These are phyloP conservation scores for Leptinotarsa peninsularis DNA, from an alignment of 2,888 invertebrate species.

Conservation along the genomic window DNA sequence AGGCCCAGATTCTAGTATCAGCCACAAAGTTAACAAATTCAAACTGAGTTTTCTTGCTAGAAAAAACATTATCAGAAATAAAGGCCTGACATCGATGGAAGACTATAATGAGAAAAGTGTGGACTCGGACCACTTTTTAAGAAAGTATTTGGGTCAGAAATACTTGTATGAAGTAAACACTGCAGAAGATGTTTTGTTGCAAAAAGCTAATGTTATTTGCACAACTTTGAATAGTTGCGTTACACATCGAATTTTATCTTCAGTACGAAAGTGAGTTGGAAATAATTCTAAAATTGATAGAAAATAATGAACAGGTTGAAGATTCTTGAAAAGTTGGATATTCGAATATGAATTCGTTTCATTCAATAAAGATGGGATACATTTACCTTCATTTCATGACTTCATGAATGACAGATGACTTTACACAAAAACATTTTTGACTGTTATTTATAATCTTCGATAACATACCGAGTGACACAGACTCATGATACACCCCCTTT, in stretches of 20 bases:
- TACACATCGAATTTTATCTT: slow-evolving; percentile 40
- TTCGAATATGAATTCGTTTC: no score
- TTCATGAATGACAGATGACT: no score
- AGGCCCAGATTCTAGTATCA: slow-evolving; percentile 67
- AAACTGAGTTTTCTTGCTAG: slow-evolving; percentile 65
- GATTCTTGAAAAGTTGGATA: no score
- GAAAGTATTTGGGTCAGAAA: slow-evolving; percentile 40
- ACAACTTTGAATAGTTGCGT: slow-evolving; percentile 53
- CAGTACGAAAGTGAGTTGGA: slow-evolving; percentile 42
- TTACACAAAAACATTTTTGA: no score
- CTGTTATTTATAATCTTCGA: no score
- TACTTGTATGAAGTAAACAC: slow-evolving; percentile 44
- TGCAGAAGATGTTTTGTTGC: slow-evolving; percentile 47
- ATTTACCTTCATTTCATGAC: no score
- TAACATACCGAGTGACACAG: no score
- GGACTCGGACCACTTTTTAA: slow-evolving; percentile 39
- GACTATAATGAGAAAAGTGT: slow-evolving; percentile 37
- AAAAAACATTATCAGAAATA: slow-evolving; percentile 48
- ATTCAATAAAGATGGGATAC: no score
- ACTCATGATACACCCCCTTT: no score
- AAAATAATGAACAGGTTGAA: background rate
- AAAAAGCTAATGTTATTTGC: slow-evolving; percentile 50
- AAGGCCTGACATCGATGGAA: slow-evolving; percentile 31
- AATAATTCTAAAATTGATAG: background rate
- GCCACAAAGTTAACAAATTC: slow-evolving; percentile 63